Conservation (phyloP, 2,113 vertebrate species). For the Ageneiosus marmoratus region DNA sequence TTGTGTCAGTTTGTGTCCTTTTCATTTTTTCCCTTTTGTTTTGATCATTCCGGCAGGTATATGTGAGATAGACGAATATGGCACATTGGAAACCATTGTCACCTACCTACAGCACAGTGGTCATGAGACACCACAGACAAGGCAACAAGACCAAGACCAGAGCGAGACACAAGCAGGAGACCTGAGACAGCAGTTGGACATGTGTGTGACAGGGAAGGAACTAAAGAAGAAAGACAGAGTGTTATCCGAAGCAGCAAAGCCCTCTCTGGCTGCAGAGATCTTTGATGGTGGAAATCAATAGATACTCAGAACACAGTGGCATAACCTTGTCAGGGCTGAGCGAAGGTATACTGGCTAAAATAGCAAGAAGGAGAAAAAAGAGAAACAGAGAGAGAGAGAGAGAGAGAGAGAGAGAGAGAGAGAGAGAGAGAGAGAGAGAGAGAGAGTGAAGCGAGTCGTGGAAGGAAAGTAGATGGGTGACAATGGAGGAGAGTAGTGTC, state of each 20-base stretch:
- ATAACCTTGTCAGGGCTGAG: conserved; percentile 78
- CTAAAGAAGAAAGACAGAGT: conserved; percentile 65
- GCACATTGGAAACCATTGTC: conserved; percentile 22
- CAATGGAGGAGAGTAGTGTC: conserved; percentile 41
- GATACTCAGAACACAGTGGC: conserved; percentile 74
- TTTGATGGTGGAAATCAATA: conserved; percentile 77
- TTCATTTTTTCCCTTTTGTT: background rate
- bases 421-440: background rate
- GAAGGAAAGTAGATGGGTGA: conserved; percentile 33
- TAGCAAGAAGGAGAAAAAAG: conserved; percentile 52
- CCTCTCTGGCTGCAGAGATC: conserved; percentile 69
- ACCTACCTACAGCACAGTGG: conserved; percentile 30
- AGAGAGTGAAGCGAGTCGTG: background rate
- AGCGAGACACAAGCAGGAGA: conserved; percentile 39
- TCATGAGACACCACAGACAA: conserved; percentile 35
- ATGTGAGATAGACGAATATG: conserved; percentile 30
- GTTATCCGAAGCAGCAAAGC: conserved; percentile 69
- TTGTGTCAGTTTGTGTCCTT: background rate
- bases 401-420: conserved; percentile 34
- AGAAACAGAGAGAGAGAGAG: no score
- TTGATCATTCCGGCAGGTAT: conserved; percentile 10
- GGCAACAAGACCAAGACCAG: conserved; percentile 38
- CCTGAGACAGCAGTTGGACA: conserved; percentile 41
- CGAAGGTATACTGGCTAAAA: conserved; percentile 75
- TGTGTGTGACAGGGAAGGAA: conserved; percentile 51